Conservation (phyloP, 2,797 vertebrate species). For the Anguilla obscura region DNA sequence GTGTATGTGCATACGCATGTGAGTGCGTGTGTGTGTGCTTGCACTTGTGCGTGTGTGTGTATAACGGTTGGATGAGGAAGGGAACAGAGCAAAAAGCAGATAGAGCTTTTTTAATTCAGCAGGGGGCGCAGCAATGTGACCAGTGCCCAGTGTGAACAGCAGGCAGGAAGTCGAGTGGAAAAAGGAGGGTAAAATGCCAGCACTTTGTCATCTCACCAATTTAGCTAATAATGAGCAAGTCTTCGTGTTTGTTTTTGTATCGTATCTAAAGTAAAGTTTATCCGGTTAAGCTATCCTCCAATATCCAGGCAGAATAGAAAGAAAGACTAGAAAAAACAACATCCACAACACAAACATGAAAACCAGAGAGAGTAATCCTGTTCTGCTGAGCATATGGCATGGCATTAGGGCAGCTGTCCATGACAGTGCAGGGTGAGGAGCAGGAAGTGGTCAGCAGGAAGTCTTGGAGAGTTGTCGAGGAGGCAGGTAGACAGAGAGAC, state of each 20-base stretch:
- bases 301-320: neutral
- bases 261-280: neutral
- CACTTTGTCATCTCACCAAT: neutral
- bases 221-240: neutral
- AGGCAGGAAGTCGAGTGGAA: neutral
- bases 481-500: neutral
- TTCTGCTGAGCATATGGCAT: conserved; percentile 2
- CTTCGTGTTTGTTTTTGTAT: neutral
- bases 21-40: neutral
- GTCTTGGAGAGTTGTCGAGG: conserved; percentile 19
- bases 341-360: neutral
- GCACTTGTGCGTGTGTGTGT: neutral
- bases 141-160: neutral
- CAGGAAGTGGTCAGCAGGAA: conserved; percentile 18
- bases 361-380: neutral
- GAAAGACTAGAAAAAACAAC: neutral
- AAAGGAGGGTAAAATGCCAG: too few species aligned
- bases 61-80: neutral
- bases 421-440: neutral
- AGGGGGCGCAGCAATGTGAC: neutral
- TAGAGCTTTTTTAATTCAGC: neutral
- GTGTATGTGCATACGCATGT: neutral
- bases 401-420: neutral
- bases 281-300: too few species aligned
- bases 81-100: neutral